Evolutionary conservation across 2,113 vertebrate species (phyloP).

Genomic region (Eptesicus fuscus): DNA sequence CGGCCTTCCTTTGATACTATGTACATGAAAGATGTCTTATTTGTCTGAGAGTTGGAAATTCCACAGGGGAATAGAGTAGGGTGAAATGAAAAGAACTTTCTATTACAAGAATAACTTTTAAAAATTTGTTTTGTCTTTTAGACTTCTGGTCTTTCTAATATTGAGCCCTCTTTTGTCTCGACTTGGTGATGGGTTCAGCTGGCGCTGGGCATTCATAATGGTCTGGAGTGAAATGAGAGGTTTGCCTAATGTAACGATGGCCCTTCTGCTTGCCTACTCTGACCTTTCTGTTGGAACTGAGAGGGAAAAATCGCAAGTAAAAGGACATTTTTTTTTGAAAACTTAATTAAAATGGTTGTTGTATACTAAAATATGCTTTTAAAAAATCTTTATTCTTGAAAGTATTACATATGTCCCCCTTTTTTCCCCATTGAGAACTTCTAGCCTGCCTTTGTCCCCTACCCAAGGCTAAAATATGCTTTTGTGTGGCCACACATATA

Average conservation of each 20-base stretch:
- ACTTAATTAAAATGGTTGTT: background rate
- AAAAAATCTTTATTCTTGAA: too few relatives aligned
- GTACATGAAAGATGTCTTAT: background rate
- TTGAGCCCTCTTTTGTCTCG: slow-evolving; percentile 74
- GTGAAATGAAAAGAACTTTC: background rate
- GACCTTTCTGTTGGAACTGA: slow-evolving; percentile 13
- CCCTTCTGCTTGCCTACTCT: slow-evolving; percentile 68
- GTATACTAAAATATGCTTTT: background rate
- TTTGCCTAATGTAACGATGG: slow-evolving; percentile 72
- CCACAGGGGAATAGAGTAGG: background rate
- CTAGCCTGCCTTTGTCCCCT: too few relatives aligned
- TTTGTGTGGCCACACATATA: background rate
- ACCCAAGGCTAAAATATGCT: background rate
- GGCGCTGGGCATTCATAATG: slow-evolving; percentile 76
- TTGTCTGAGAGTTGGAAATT: background rate
- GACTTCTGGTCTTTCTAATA: slow-evolving; percentile 70
- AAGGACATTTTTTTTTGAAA: background rate
- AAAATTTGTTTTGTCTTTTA: slow-evolving; percentile 59
- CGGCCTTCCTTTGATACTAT: background rate
- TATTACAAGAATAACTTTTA: background rate
- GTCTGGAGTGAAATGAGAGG: slow-evolving; percentile 79
- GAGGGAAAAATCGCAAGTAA: slow-evolving; percentile 61
- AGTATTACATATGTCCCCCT: too few relatives aligned
- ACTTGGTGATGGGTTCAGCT: slow-evolving; percentile 75
- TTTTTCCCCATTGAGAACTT: too few relatives aligned